phyloP scores from a whole-genome alignment of 2,797 vertebrate genomes.

The Chelidonichthys spinosus region DNA sequence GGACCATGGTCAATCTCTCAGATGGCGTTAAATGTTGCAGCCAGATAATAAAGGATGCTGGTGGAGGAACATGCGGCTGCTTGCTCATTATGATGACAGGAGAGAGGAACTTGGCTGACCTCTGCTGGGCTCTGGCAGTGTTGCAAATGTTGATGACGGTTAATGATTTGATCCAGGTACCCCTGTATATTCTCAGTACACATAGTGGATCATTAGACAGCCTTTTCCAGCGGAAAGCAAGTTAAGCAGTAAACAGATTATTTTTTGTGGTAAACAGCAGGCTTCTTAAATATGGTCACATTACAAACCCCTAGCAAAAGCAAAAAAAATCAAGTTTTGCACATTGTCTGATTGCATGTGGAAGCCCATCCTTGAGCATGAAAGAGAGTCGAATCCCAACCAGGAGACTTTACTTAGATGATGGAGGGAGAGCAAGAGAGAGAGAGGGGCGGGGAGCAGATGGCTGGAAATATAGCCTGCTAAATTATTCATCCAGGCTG shows the following conservation, averaged over 20 bases:
- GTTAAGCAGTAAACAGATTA: too few species aligned
- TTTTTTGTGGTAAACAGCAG: not conserved
- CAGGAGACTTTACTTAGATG: not conserved
- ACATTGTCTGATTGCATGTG: slow-evolving; percentile 26
- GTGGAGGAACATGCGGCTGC: slow-evolving; percentile 39
- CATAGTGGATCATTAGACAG: slow-evolving; percentile 13
- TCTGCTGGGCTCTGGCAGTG: slow-evolving; percentile 82
- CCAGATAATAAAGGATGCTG: slow-evolving; percentile 40
- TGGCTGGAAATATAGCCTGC: slow-evolving; percentile 79
- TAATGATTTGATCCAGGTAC: slow-evolving; percentile 35
- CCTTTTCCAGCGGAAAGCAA: not conserved
- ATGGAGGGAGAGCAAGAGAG: slow-evolving; percentile 30
- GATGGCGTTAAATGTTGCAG: slow-evolving; percentile 40
- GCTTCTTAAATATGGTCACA: not conserved
- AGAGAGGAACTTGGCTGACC: slow-evolving; percentile 77
- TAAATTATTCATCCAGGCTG: slow-evolving; percentile 82
- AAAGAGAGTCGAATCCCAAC: slow-evolving; percentile 33
- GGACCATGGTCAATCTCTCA: slow-evolving; percentile 19
- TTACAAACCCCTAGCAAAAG: not conserved
- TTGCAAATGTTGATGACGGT: slow-evolving; percentile 51
- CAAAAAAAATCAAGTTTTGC: not conserved
- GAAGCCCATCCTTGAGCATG: slow-evolving; percentile 2
- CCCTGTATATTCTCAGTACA: too few species aligned
- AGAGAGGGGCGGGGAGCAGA: slow-evolving; percentile 74
- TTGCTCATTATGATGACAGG: slow-evolving; percentile 52